Conservation (phyloP, 2,797 vertebrate species). For the Podargus strigoides region DNA sequence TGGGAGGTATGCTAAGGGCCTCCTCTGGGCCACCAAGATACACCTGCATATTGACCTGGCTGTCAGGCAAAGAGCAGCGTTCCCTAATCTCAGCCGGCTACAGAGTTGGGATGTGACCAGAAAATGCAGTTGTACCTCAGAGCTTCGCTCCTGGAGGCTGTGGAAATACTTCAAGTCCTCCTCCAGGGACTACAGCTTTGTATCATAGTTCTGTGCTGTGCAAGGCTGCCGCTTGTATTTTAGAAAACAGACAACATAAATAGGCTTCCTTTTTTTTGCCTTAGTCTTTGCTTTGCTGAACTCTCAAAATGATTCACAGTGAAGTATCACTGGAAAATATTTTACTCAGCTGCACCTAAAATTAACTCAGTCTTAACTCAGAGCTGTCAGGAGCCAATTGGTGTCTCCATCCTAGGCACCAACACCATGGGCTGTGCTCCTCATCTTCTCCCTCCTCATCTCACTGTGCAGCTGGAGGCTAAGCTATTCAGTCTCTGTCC, state of each 20-base stretch:
- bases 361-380: not conserved
- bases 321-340: conserved; percentile 26
- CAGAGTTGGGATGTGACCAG: not conserved
- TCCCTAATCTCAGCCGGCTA: not conserved
- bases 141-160: not conserved
- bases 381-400: not conserved
- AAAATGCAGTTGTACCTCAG: not conserved
- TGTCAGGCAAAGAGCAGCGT: not conserved
- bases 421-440: not conserved
- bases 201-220: not conserved
- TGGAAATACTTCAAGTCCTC: not conserved
- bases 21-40: not conserved
- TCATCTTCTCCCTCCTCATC: not conserved
- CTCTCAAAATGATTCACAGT: not conserved
- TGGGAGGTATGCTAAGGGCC: not conserved
- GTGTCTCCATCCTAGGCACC: not conserved
- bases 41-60: not conserved
- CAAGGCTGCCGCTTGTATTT: not conserved
- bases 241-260: not conserved
- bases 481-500: not conserved
- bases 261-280: not conserved
- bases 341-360: conserved; percentile 22
- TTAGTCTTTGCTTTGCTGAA: not conserved
- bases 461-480: not conserved
- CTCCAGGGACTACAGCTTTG: not conserved